Evolutionary conservation across 2,888 invertebrate species (phyloP).

Genomic region (Malachius bipustulatus): DNA sequence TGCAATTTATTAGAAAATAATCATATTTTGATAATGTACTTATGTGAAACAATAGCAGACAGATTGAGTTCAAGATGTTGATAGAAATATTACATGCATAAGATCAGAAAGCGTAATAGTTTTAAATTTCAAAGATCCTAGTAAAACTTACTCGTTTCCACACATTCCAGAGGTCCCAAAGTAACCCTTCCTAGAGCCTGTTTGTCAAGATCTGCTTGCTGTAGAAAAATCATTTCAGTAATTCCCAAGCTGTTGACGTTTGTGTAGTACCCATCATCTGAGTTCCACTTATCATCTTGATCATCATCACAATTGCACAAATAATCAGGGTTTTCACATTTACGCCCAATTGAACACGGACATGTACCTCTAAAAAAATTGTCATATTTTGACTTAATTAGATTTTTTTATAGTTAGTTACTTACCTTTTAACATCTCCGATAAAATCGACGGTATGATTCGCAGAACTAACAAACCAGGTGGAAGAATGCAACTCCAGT

Average conservation of each 20-base stretch:
- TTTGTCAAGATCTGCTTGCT: conserved; percentile 69
- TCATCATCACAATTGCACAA: conserved; percentile 87
- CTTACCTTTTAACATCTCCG: conserved; percentile 67
- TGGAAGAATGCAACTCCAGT: conserved; percentile 72
- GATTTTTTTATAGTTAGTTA: background rate
- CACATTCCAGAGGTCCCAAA: conserved; percentile 82
- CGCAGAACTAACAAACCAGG: conserved; percentile 79
- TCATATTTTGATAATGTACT: background rate
- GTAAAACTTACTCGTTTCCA: conserved; percentile 87
- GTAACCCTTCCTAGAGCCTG: conserved; percentile 81
- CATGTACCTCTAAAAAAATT: conserved; percentile 51
- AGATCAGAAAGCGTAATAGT: too few species aligned
- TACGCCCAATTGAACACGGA: conserved; percentile 64
- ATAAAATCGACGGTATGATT: conserved; percentile 67
- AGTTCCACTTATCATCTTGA: conserved; percentile 75
- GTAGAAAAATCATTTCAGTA: conserved; percentile 81
- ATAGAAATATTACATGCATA: too few species aligned
- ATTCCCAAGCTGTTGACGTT: conserved; percentile 75
- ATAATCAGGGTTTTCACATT: conserved; percentile 68
- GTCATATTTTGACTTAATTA: background rate
- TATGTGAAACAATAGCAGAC: too few species aligned
- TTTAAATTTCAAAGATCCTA: too few species aligned
- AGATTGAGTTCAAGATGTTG: too few species aligned
- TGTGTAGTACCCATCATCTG: conserved; percentile 77
- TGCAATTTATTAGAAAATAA: conserved; percentile 32